Conservation (phyloP, 2,797 vertebrate genomes). For the Pterois miles region DNA sequence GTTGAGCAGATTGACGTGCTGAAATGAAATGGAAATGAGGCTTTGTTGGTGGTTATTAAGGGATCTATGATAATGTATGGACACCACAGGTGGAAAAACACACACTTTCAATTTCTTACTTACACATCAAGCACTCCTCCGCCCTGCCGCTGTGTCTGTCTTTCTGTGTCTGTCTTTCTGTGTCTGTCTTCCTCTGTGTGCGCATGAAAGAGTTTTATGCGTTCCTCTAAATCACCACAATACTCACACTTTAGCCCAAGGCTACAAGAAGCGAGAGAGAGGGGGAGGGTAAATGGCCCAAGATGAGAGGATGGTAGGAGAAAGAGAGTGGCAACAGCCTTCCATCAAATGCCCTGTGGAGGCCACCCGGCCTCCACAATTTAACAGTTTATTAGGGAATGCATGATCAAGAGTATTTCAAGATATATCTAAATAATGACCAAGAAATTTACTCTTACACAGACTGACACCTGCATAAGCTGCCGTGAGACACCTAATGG, state of each 20-base stretch:
- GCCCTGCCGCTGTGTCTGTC: slow-evolving; percentile 14
- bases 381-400: slow-evolving; percentile 3
- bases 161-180: slow-evolving; percentile 27
- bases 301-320: slow-evolving; percentile 34
- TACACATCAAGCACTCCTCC: slow-evolving; percentile 20
- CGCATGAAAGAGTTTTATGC: slow-evolving; percentile 59
- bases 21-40: slow-evolving; percentile 51
- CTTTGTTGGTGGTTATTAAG: slow-evolving; percentile 18
- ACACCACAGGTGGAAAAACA: slow-evolving; percentile 3
- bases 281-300: slow-evolving; percentile 32
- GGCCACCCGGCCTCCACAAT: not conserved
- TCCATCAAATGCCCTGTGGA: no score
- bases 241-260: slow-evolving; percentile 62
- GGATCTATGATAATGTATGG: slow-evolving; percentile 21
- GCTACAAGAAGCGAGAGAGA: slow-evolving; percentile 37
- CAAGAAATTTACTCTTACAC: slow-evolving; percentile 7
- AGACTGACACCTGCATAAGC: slow-evolving; percentile 14
- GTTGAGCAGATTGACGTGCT: slow-evolving; percentile 39
- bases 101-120: slow-evolving; percentile 22
- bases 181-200: slow-evolving; percentile 36
- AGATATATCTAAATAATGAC: slow-evolving; percentile 13
- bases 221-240: slow-evolving; percentile 62
- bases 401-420: not conserved
- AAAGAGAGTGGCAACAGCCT: slow-evolving; percentile 22
- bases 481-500: not conserved